Evolutionary conservation across 2,113 vertebrate species (phyloP), one percentile per base, ranked within the genome.

Genomic region (Ondatra zibethicus): DNA sequence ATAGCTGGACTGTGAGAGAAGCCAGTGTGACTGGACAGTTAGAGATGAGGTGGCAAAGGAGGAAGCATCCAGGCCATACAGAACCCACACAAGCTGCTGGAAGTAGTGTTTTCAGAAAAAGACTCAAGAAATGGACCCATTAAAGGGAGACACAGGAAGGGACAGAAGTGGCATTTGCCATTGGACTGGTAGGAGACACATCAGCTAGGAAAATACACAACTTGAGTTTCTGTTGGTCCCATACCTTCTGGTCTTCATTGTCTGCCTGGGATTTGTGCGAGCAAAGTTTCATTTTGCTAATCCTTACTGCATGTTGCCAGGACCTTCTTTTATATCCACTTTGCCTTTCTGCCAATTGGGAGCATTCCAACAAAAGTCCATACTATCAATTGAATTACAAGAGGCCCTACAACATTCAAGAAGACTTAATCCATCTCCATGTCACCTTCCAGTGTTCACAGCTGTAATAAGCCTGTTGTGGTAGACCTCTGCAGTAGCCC

Each of bases 401-500:
- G 77, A 93, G 96, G 61, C 92, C 92, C 98, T 50, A 77, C 65
- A 31, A 94, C 78, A 10, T 92, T 92, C 21, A 0, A 13, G 36
- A 87, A 92, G 36, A 96, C 17, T 0, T 17, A 31, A 81, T 45
- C 66, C 1, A 86, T 80, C 88, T 93, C 89, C 94, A 94, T 66
- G 36, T 97, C 80, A 82, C 39, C 58, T 88, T 19, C 0, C 96
- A 91, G 93, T 11, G 75, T 96, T 78, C 87, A 82, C 11, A 39
- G 61, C 96, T 92, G 72, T 63, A 14, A 72, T 96, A 97, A 96
- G 73, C 76, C 47, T 5, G 16, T 50, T 36, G 96, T 91, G 80
- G 78, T 10, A 0, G 96, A 96, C 75, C 88, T 39, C 66, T 70
- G 66, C 93, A 97, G 94, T 76, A 0, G 72, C 90, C 95, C 96